These are phyloP conservation scores for Himalopsyche tibetana DNA, from an alignment of 2,888 invertebrate genomes.

Conservation along the genomic window DNA sequence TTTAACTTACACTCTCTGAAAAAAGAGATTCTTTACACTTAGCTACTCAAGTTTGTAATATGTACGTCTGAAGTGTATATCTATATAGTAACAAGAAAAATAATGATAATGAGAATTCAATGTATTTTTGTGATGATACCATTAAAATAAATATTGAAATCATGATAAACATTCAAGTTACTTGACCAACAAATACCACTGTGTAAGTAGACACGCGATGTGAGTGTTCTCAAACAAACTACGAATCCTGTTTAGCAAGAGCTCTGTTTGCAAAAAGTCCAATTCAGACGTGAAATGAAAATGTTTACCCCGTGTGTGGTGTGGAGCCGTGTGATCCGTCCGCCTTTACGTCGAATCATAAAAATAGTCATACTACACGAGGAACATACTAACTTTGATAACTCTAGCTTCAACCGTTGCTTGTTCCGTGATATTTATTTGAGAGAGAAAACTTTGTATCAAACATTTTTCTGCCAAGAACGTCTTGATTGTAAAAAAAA, in stretches of 20 bases:
- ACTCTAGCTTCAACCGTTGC: conserved; percentile 52
- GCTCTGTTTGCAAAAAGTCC: conserved; percentile 63
- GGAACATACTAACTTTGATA: conserved; percentile 61
- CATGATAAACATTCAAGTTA: background rate
- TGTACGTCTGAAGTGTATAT: too few relatives aligned
- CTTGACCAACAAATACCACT: background rate
- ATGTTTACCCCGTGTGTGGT: conserved; percentile 62
- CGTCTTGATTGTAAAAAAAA: conserved; percentile 26
- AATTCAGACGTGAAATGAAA: conserved; percentile 65
- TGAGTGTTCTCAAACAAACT: conserved; percentile 48
- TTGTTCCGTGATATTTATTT: conserved; percentile 57
- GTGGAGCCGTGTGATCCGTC: conserved; percentile 57
- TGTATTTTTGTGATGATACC: too few relatives aligned
- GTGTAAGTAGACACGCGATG: conserved; percentile 4
- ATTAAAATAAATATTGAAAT: background rate
- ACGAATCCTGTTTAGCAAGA: conserved; percentile 58
- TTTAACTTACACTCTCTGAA: too few relatives aligned
- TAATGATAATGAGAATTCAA: too few relatives aligned
- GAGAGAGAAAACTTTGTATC: conserved; percentile 46
- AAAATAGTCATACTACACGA: conserved; percentile 61
- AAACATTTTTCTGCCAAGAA: conserved; percentile 15
- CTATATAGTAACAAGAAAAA: too few relatives aligned
- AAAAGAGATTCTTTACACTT: too few relatives aligned
- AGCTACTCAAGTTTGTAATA: too few relatives aligned
- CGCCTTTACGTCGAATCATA: conserved; percentile 64